Evolutionary conservation across 2,888 invertebrate genomes (phyloP).

Genomic region (Meandrusa payeni): DNA sequence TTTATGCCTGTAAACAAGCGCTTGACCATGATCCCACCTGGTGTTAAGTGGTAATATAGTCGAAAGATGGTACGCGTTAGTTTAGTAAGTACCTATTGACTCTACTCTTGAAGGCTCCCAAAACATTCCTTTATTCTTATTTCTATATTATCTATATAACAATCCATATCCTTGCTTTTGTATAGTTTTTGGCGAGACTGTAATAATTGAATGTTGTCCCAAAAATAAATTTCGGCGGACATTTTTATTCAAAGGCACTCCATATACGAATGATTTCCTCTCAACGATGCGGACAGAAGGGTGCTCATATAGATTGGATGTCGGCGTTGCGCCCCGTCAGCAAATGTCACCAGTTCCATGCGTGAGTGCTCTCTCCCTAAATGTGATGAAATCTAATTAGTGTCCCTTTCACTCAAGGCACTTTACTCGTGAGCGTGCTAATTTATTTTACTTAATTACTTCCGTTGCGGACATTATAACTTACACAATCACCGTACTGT

Average conservation of each 20-base stretch:
- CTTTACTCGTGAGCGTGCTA: constrained; percentile 26
- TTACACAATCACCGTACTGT: too few species aligned
- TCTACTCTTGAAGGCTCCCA: too few species aligned
- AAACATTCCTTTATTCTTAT: too few species aligned
- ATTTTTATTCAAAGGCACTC: constrained; percentile 30
- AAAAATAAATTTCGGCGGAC: constrained; percentile 11
- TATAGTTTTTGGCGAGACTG: too few species aligned
- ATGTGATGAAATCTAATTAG: constrained; percentile 61
- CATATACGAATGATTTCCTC: constrained; percentile 51
- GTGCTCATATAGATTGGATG: constrained; percentile 67
- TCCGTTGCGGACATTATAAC: too few species aligned
- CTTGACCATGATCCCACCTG: too few species aligned
- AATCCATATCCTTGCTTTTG: too few species aligned
- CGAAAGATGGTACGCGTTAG: too few species aligned
- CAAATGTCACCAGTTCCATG: constrained; percentile 35
- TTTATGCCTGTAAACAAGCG: too few species aligned
- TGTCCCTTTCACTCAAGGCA: constrained; percentile 42
- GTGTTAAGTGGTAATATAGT: too few species aligned
- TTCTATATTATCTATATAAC: too few species aligned
- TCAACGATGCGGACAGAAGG: constrained; percentile 53
- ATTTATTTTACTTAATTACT: constrained; percentile 12
- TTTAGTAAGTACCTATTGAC: too few species aligned
- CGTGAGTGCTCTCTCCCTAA: constrained; percentile 45
- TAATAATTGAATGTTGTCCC: constrained; percentile 7
- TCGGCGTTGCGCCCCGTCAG: constrained; percentile 43